These are phyloP conservation scores for Lynx canadensis DNA, from an alignment of 2,113 vertebrate species.

Conservation along the genomic window DNA sequence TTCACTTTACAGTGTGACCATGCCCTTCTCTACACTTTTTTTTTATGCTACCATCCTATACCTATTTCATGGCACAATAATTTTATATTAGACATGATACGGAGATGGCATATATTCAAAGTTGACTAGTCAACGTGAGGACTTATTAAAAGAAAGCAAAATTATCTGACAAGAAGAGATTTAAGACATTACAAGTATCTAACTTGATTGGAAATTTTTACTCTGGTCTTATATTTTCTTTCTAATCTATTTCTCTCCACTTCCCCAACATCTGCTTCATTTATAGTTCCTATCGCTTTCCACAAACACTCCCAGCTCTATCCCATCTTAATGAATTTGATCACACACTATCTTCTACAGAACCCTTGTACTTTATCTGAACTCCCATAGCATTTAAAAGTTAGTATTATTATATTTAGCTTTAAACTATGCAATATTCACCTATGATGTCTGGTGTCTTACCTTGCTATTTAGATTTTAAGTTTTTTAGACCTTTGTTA, in stretches of 20 bases:
- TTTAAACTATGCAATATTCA: background rate
- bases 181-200: background rate
- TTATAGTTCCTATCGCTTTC: background rate
- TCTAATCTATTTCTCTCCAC: background rate
- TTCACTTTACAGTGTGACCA: background rate
- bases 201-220: background rate
- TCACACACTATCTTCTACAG: background rate
- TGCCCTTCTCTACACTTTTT: background rate
- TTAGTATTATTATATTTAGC: background rate
- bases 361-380: background rate
- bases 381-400: background rate
- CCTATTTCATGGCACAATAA: background rate
- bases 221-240: background rate
- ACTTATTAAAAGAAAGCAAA: background rate
- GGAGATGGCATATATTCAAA: background rate
- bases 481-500: background rate
- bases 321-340: background rate
- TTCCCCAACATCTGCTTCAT: background rate
- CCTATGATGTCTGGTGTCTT: background rate
- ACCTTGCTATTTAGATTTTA: background rate
- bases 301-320: background rate
- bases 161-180: background rate
- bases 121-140: background rate
- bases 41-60: background rate
- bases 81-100: background rate